Evolutionary conservation across 2,888 invertebrate genomes (phyloP), one percentile per base, ranked within the genome.

Genomic region (Empis livida): DNA sequence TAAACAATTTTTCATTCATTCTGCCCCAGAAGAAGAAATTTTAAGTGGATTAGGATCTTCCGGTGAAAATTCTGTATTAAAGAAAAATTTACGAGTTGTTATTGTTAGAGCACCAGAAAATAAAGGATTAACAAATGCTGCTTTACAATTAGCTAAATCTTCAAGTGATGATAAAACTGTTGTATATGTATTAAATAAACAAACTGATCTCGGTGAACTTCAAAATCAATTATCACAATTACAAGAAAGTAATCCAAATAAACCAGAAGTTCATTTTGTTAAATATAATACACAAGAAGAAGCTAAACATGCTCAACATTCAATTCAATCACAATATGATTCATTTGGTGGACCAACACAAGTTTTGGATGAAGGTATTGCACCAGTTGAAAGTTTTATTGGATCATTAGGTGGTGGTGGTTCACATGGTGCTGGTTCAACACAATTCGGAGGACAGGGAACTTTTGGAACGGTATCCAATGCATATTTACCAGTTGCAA

Each of bases 31-130:
- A 48, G 57, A 59, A 15, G 62, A 63, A 13, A 57, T 60, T 40
- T 56, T 57, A 46, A 59, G 61, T 42, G 52, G 55, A 30, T 50
- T 55, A 30, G 53, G 51, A 30, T 47, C 51, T 16, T 53, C 58
- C 16, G 53, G 53, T 42, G 53, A 58, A 2, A 46, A 56, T n/a
- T 41, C 41, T 31, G 45, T 55, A 0, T 17, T 61, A 47, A 61
- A 57, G 46, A 59, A 59, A 50, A 58, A 51, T 44, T 58, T 63
- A 32, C 61, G 61, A 15, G 61, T 63, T 42, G 53, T 63, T 42
- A 65, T 66, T 58, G 65, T 65, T 42, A 66, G 64, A 57, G 64
- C 64, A 37, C 63, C 60, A 47, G 61, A 61, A 51, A 61, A 61
- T 55, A 59, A 58, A 49, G 63, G 55, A 1, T 39, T 61, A 27